phyloP scores from a whole-genome alignment of 92 coral and sea anemone genomes.

The Phenganax marumi region DNA sequence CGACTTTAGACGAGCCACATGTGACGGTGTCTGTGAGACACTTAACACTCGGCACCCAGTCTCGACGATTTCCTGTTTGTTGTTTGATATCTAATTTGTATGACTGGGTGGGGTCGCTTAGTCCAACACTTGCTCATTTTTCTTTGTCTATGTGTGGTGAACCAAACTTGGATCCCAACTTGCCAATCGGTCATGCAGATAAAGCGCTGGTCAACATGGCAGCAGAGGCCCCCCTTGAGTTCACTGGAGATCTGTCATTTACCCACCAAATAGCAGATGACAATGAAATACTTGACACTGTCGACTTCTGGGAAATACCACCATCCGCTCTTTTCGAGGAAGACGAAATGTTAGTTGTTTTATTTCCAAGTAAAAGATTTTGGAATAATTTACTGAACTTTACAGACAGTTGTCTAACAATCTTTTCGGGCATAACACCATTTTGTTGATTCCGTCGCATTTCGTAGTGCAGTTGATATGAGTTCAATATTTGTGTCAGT shows the following conservation, averaged over 20 bases:
- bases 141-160: not conserved
- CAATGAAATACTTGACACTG: not conserved
- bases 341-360: not conserved
- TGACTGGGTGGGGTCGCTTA: constrained; percentile 10
- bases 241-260: not conserved
- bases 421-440: not conserved
- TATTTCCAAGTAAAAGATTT: not conserved
- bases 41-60: not conserved
- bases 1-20: not conserved
- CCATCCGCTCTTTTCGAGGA: not conserved
- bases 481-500: too few species aligned
- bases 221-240: not conserved
- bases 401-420: not conserved
- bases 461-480: too few species aligned
- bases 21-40: not conserved
- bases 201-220: constrained; percentile 1
- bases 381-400: not conserved
- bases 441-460: not conserved
- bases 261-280: not conserved
- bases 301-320: not conserved
- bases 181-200: not conserved
- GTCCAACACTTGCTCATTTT: not conserved
- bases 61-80: not conserved
- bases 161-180: not conserved
- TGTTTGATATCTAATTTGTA: not conserved